Evolutionary conservation across 2,113 vertebrate genomes (phyloP).

Genomic region (Toxotes chatareus): DNA sequence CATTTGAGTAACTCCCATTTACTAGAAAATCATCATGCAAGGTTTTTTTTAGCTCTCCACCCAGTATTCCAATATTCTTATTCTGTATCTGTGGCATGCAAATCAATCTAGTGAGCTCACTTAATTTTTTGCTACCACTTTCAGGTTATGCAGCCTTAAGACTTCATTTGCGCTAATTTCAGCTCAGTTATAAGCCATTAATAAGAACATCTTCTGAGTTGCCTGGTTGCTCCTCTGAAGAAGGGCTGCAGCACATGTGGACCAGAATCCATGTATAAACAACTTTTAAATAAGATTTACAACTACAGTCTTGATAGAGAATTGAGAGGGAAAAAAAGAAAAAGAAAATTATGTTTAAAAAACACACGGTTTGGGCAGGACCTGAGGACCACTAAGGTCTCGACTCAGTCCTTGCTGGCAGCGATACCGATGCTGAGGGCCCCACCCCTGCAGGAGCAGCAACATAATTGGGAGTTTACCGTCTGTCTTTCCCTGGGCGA

Average conservation of each 20-base stretch:
- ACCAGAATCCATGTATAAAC: not conserved
- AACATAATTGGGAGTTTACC: conserved; percentile 58
- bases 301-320: too few species aligned
- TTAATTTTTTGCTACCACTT: not conserved
- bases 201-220: not conserved
- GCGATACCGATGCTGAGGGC: conserved; percentile 58
- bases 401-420: conserved; percentile 9
- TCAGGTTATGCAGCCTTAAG: not conserved
- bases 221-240: not conserved
- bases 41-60: not conserved
- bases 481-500: conserved; percentile 51
- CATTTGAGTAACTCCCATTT: conserved; percentile 3
- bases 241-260: too few species aligned
- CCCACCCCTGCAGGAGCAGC: conserved; percentile 60
- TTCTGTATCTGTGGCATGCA: not conserved
- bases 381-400: not conserved
- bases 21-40: not conserved
- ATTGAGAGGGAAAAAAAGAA: too few species aligned
- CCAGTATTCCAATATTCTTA: not conserved
- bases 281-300: not conserved
- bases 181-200: not conserved
- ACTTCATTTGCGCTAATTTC: not conserved
- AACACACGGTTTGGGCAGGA: too few species aligned
- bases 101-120: not conserved
- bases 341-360: too few species aligned